Conservation (phyloP, 1,140 invertebrate genomes). For the Neuroterus valhalla region DNA sequence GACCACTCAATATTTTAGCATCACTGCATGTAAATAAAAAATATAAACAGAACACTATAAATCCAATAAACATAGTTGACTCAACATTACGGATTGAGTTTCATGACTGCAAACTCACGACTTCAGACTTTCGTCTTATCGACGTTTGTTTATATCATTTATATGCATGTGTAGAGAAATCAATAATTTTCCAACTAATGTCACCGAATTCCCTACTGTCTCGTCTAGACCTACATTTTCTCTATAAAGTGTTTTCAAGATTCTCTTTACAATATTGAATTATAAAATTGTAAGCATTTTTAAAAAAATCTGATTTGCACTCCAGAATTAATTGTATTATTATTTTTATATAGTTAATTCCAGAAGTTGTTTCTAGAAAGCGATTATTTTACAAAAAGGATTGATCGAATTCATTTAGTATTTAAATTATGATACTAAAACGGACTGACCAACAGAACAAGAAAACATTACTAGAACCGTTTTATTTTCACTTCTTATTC, state of each 20-base stretch:
- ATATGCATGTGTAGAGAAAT: constrained; percentile 31
- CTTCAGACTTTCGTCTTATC: constrained; percentile 29
- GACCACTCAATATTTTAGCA: constrained; percentile 55
- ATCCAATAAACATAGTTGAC: constrained; percentile 38
- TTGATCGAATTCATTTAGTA: constrained; percentile 3
- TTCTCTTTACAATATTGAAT: background rate
- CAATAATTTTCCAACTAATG: constrained; percentile 47
- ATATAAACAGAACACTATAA: constrained; percentile 34
- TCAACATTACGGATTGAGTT: constrained; percentile 45
- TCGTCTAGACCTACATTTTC: background rate
- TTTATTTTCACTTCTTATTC: no score
- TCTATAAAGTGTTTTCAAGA: background rate
- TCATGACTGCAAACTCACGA: constrained; percentile 32
- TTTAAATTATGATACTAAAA: background rate
- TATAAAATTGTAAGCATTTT: background rate
- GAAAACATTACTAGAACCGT: no score
- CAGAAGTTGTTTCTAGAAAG: background rate
- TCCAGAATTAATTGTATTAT: background rate
- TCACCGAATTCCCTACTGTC: background rate
- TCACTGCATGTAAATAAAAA: constrained; percentile 24
- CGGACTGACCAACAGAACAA: no score
- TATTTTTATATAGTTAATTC: background rate
- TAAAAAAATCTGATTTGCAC: background rate
- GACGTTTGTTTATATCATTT: constrained; percentile 38
- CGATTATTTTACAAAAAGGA: background rate